A percentile compares a stretch with the other conserved stretches of the same genome.
phyloP scores from a whole-genome alignment of 2,797 vertebrate genomes.

The Trematomus bernacchii region DNA sequence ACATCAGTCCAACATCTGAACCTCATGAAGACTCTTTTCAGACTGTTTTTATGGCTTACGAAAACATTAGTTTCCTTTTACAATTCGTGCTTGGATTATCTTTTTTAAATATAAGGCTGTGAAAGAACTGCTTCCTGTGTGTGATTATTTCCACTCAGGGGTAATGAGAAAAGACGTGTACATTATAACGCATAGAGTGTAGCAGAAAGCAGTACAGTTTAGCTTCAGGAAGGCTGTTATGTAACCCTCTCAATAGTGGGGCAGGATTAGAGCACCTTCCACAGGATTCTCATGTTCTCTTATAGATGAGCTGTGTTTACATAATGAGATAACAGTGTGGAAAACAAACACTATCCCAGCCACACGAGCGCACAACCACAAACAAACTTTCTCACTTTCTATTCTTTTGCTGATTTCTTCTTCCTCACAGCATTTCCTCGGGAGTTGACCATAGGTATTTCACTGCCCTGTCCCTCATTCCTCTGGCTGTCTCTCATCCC shows the following conservation, averaged over 20 bases:
- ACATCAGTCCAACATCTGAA: slow-evolving; percentile 71
- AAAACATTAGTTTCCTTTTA: slow-evolving; percentile 73
- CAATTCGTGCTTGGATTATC: slow-evolving; percentile 68
- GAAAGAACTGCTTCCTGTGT: slow-evolving; percentile 63
- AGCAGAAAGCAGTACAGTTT: slow-evolving; percentile 53
- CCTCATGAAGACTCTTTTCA: slow-evolving; percentile 61
- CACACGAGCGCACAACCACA: slow-evolving; percentile 63
- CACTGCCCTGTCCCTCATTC: slow-evolving; percentile 73
- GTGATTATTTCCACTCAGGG: slow-evolving; percentile 62
- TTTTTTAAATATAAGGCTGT: slow-evolving; percentile 62
- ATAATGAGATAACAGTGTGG: slow-evolving; percentile 40
- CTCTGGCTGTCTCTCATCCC: slow-evolving; percentile 35
- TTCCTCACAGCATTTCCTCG: slow-evolving; percentile 91
- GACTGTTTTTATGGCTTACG: slow-evolving; percentile 59
- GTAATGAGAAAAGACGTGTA: slow-evolving; percentile 44
- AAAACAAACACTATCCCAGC: slow-evolving; percentile 62
- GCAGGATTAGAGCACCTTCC: slow-evolving; percentile 25
- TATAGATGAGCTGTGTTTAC: slow-evolving; percentile 36
- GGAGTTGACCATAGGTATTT: slow-evolving; percentile 95
- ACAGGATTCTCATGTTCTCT: slow-evolving; percentile 25
- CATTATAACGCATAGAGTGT: slow-evolving; percentile 44
- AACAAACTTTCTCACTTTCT: slow-evolving; percentile 83
- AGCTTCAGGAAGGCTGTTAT: slow-evolving; percentile 34
- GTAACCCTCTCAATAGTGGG: slow-evolving; percentile 31
- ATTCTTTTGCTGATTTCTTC: slow-evolving; percentile 86